Percentiles rank a stretch among this genome's conserved stretches.
phyloP scores from a whole-genome alignment of 2,797 vertebrate genomes.

The Petrocephalus sullivani region DNA sequence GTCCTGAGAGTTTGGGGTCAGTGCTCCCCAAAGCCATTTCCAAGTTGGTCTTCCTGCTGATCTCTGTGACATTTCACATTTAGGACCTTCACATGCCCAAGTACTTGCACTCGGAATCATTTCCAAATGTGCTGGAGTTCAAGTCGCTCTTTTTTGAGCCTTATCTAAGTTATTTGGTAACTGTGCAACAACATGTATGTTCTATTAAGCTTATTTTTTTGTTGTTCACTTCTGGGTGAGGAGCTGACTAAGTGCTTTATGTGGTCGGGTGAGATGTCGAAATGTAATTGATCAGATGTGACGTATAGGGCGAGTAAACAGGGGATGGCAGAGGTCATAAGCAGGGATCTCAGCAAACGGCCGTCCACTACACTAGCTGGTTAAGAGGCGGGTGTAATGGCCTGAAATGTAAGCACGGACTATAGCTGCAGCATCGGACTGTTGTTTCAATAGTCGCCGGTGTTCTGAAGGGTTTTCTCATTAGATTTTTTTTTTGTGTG shows the following conservation, averaged over 20 bases:
- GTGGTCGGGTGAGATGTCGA: background rate
- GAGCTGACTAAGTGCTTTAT: background rate
- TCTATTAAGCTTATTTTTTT: background rate
- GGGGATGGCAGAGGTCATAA: background rate
- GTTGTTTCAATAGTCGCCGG: background rate
- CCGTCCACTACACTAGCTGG: background rate
- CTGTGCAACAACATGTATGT: background rate
- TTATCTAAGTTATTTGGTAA: background rate
- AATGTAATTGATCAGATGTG: background rate
- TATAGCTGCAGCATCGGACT: background rate
- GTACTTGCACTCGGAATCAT: background rate
- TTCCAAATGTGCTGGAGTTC: background rate
- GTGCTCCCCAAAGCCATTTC: background rate
- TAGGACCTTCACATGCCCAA: background rate
- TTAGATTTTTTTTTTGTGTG: background rate
- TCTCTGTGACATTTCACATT: slow-evolving; percentile 1
- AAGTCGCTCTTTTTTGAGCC: background rate
- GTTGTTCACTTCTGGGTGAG: background rate
- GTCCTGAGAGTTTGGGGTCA: slow-evolving; percentile 7
- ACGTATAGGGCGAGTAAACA: background rate
- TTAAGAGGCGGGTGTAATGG: background rate
- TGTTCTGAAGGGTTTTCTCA: background rate
- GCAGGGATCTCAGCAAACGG: background rate
- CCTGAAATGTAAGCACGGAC: background rate
- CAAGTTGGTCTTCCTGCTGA: background rate